Evolutionary conservation across 2,888 invertebrate species (phyloP).

Genomic region (Latrodectus elegans): DNA sequence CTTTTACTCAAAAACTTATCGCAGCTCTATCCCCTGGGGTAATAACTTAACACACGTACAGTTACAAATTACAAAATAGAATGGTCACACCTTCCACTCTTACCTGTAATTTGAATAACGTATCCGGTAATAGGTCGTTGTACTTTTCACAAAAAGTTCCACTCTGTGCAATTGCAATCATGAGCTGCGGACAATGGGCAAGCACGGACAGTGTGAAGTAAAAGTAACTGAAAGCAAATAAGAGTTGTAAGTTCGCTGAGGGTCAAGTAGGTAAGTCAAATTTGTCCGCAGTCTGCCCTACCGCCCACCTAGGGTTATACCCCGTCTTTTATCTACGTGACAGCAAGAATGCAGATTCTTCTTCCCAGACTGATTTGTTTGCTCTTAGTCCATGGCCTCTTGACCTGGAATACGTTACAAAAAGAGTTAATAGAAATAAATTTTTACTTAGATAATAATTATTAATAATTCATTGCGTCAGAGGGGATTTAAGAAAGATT

Average conservation of each 20-base stretch:
- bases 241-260: constrained; percentile 1
- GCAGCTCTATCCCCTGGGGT: background rate
- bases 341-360: constrained; percentile 22
- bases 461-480: no score
- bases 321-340: constrained; percentile 27
- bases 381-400: background rate
- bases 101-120: constrained; percentile 11
- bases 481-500: no score
- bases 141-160: background rate
- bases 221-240: constrained; percentile 8
- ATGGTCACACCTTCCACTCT: constrained; percentile 8
- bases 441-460: no score
- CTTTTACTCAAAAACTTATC: background rate
- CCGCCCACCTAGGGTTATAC: constrained; percentile 34
- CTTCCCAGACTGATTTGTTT: constrained; percentile 18
- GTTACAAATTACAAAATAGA: constrained; percentile 1
- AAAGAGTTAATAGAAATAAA: no score
- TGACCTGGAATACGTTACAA: no score
- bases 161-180: constrained; percentile 2
- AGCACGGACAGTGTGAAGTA: background rate
- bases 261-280: constrained; percentile 52
- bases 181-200: constrained; percentile 2
- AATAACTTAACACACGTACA: background rate
- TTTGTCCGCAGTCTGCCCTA: constrained; percentile 8
- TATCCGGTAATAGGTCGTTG: constrained; percentile 9